phyloP scores from a whole-genome alignment of 2,113 vertebrate genomes.

The Festucalex cinctus region DNA sequence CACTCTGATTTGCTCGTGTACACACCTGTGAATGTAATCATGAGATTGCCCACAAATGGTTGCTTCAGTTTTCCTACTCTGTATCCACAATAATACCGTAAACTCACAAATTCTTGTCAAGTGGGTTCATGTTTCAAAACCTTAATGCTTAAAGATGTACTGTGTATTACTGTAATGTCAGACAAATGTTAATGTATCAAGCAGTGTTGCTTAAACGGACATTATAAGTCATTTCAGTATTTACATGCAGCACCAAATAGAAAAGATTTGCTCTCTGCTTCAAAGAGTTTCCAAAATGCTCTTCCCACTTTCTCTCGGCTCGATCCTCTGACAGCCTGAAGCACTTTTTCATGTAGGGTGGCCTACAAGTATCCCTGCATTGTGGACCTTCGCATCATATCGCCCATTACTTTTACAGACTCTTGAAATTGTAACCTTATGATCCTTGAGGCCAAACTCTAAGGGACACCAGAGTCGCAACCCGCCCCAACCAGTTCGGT shows the following conservation, averaged over 20 bases:
- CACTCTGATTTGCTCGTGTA: conserved; percentile 1
- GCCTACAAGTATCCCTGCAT: conserved; percentile 24
- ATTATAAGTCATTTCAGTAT: neutral
- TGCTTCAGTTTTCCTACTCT: neutral
- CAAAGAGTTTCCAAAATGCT: neutral
- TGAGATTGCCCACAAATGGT: neutral
- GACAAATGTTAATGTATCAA: neutral
- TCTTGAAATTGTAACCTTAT: conserved; percentile 71
- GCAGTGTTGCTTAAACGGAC: neutral
- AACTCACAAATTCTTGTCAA: neutral
- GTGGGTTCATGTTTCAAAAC: neutral
- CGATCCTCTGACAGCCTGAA: conserved; percentile 38
- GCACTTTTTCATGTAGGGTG: conserved; percentile 32
- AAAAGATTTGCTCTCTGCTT: neutral
- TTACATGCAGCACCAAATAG: neutral
- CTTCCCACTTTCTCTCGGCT: conserved; percentile 11
- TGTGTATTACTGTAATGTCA: neutral
- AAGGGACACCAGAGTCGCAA: conserved; percentile 75
- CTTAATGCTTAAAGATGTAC: no score
- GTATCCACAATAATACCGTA: neutral
- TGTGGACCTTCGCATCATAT: conserved; percentile 55
- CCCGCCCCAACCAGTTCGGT: conserved; percentile 68
- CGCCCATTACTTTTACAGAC: conserved; percentile 57
- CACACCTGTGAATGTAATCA: conserved; percentile 26
- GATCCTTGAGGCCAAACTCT: conserved; percentile 71